These are phyloP conservation scores for Aurelia sp. DNA, from an alignment of 30 jellyfish, hydroid and myxozoan genomes.

Conservation along the genomic window DNA sequence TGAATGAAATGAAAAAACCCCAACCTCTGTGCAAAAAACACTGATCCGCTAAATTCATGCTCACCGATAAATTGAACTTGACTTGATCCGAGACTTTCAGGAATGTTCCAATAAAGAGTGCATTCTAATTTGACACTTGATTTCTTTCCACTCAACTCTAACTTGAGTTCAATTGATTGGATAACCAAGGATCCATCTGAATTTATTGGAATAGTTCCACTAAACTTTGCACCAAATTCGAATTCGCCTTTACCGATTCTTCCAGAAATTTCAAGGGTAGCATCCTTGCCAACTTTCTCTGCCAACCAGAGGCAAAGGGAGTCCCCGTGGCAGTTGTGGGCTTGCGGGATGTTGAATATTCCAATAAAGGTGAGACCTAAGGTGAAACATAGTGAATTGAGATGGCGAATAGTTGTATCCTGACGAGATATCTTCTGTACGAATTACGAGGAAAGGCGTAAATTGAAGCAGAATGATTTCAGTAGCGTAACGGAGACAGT, in stretches of 20 bases:
- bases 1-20: too few relatives aligned
- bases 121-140: conserved; percentile 49
- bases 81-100: conserved; percentile 28
- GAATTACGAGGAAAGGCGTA: too few relatives aligned
- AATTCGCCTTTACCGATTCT: conserved; percentile 23
- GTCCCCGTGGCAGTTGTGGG: conserved; percentile 60
- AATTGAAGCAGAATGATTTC: too few relatives aligned
- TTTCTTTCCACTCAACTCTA: conserved; percentile 43
- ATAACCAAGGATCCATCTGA: conserved; percentile 33
- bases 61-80: conserved; percentile 50
- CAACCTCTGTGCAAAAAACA: too few relatives aligned
- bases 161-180: conserved; percentile 20
- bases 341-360: conserved; percentile 60
- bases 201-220: conserved; percentile 37
- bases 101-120: conserved; percentile 35
- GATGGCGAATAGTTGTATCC: too few relatives aligned
- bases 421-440: too few relatives aligned
- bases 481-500: too few relatives aligned
- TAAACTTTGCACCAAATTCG: conserved; percentile 41
- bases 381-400: not conserved
- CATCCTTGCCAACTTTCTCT: conserved; percentile 53
- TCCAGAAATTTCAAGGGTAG: conserved; percentile 54
- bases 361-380: conserved; percentile 50
- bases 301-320: conserved; percentile 61
- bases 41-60: not conserved